These are phyloP conservation scores for Telmatherina bonti DNA, from an alignment of 2,797 vertebrate genomes.

Conservation along the genomic window DNA sequence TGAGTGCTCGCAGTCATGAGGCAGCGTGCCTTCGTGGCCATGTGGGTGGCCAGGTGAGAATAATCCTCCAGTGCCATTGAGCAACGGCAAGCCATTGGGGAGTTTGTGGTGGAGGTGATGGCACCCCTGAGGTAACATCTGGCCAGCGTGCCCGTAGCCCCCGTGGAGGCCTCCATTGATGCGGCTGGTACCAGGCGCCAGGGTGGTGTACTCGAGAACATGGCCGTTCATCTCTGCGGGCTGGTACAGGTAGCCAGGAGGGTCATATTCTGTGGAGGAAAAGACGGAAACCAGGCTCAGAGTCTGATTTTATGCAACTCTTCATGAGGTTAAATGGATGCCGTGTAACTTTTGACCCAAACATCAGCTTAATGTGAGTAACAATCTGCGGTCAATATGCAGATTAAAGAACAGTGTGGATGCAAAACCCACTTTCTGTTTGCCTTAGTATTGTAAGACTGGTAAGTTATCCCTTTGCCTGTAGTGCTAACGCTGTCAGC, in stretches of 20 bases:
- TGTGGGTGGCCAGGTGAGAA: slow-evolving; percentile 80
- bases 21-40: slow-evolving; percentile 77
- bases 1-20: slow-evolving; percentile 87
- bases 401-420: too few relatives aligned
- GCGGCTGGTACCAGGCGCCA: slow-evolving; percentile 80
- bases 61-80: slow-evolving; percentile 80
- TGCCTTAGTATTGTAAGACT: too few relatives aligned
- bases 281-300: neutral
- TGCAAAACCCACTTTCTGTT: too few relatives aligned
- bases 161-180: slow-evolving; percentile 86
- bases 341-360: too few relatives aligned
- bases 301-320: neutral
- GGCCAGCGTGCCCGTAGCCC: slow-evolving; percentile 80
- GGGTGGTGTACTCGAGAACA: slow-evolving; percentile 88
- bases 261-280: slow-evolving; percentile 88
- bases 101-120: slow-evolving; percentile 90
- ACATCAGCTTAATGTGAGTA: too few relatives aligned
- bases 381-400: too few relatives aligned
- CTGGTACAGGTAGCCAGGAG: slow-evolving; percentile 92
- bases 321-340: neutral
- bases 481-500: too few relatives aligned
- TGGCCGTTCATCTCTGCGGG: slow-evolving; percentile 88
- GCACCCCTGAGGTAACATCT: slow-evolving; percentile 84
- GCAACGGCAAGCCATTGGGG: slow-evolving; percentile 83
- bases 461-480: too few relatives aligned